Evolutionary conservation across 1,140 invertebrate genomes (phyloP).

Genomic region (Bombus fervidus): DNA sequence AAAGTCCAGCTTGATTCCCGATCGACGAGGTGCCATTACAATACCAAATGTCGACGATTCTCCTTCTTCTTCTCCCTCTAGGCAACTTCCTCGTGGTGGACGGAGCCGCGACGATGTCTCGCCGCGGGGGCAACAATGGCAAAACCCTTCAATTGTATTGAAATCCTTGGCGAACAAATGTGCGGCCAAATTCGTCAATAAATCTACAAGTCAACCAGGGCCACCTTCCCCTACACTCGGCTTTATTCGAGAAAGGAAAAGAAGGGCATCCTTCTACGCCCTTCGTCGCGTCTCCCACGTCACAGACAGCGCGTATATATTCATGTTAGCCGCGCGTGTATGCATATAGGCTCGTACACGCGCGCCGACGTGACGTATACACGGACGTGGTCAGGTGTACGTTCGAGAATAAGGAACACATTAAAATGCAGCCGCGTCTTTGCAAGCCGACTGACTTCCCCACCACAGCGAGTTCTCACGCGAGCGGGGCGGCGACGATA

Average conservation of each 20-base stretch:
- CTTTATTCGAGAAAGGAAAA: not conserved
- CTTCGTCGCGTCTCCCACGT: constrained; percentile 7
- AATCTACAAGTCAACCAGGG: constrained; percentile 75
- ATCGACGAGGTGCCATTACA: constrained; percentile 69
- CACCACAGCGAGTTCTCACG: constrained; percentile 49
- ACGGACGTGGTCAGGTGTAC: constrained; percentile 14
- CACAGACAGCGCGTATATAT: constrained; percentile 23
- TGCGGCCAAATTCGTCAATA: constrained; percentile 77
- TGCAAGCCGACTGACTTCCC: constrained; percentile 8
- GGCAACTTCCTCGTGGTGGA: constrained; percentile 11
- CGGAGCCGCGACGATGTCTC: constrained; percentile 49
- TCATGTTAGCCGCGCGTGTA: not conserved
- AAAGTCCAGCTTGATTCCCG: constrained; percentile 37
- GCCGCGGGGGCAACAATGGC: constrained; percentile 62
- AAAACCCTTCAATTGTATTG: constrained; percentile 77
- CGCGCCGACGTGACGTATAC: constrained; percentile 15
- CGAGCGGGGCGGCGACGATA: constrained; percentile 54
- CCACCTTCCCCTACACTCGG: not conserved
- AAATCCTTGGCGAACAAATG: constrained; percentile 77
- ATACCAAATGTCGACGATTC: constrained; percentile 69
- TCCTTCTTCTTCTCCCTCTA: not conserved
- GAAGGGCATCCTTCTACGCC: constrained; percentile 6
- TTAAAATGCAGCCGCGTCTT: constrained; percentile 58
- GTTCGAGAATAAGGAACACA: constrained; percentile 53
- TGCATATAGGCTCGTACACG: constrained; percentile 12